A percentile compares a stretch with the other conserved stretches of the same genome.
Conservation (phyloP, 2,113 vertebrate genomes). For the Donacobius atricapilla region DNA sequence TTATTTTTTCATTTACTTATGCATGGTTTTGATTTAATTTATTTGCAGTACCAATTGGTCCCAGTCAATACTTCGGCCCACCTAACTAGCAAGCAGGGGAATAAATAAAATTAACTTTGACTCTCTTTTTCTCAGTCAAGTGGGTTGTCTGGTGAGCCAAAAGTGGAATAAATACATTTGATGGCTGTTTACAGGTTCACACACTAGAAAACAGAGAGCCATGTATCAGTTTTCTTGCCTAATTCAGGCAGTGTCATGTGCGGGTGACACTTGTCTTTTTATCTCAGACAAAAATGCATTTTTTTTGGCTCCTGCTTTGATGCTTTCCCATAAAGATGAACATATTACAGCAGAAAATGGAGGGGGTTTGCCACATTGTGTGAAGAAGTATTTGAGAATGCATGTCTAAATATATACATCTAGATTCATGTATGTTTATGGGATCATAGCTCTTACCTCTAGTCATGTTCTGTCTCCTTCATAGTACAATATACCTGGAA, state of each 20-base stretch:
- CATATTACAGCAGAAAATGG: neutral
- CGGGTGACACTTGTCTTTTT: neutral
- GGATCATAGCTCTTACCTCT: neutral
- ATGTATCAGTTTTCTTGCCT: neutral
- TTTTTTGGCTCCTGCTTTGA: neutral
- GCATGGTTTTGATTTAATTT: constrained; percentile 15
- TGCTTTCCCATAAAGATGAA: neutral
- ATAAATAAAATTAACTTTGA: constrained; percentile 33
- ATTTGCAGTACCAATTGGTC: constrained; percentile 17
- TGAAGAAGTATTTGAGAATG: neutral
- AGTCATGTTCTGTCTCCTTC: neutral
- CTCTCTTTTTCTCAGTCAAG: neutral
- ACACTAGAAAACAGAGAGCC: neutral
- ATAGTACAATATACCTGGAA: neutral
- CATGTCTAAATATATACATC: neutral
- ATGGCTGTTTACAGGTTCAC: neutral
- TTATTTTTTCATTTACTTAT: constrained; percentile 9
- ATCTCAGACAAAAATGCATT: neutral
- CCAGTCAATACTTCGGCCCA: neutral
- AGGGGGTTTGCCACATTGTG: neutral
- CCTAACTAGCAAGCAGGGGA: constrained; percentile 4
- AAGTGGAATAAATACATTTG: constrained; percentile 31
- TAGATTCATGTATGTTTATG: neutral
- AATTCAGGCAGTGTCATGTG: neutral
- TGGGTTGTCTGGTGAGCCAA: neutral